Base-by-base conservation (phyloP, 2,113 vertebrate genomes). In the Prinia subflava region DNA sequence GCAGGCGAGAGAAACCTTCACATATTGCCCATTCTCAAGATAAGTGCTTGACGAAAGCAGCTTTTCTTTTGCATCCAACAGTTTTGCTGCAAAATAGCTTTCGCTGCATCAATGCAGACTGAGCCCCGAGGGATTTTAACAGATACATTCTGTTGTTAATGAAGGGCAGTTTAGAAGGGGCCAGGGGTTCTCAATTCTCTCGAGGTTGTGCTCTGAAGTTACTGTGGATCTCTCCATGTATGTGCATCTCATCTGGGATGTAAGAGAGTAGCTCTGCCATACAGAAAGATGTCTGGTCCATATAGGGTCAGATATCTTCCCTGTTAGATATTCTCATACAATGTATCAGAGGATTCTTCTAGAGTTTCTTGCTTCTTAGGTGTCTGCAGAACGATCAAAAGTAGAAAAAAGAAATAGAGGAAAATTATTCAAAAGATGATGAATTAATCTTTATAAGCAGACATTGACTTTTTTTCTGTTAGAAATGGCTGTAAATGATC, bases 251-350 rank as follows among this genome's bases (percentile, higher is more conserved):
- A 83, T 77, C 71, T 33, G 70, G 53, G 37, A 83, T 68, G 44
- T 74, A 64, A 83, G 39, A 80, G 64, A 75, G 56, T 41, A 88
- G 64, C 53, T 84, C 73, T 75, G 60, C 75, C 0, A 0, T 47
- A 81, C 52, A 68, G 83, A 74, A 85, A 73, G 68, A 80, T 52
- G 67, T 75, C 65, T 80, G 62, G 69, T 93, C 67, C 63, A 53
- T 65, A 24, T 1, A 75, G 35, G 47, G 79, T 87, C 80, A 83
- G 47, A 10, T 87, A 63, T 50, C 49, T 73, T 87, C 35, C 53
- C 65, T 30, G 31, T 92, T 95, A 97, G 83, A 95, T 94, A 95
- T 97, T 96, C 83, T 97, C 96, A 73, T 97, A 97, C 64, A 97
- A 1, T 3, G 52, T 93, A 87, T 96, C 96, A 77, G 33, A 88